Evolutionary conservation across 2,797 vertebrate genomes (phyloP).

Genomic region (Centropyge bicolor): DNA sequence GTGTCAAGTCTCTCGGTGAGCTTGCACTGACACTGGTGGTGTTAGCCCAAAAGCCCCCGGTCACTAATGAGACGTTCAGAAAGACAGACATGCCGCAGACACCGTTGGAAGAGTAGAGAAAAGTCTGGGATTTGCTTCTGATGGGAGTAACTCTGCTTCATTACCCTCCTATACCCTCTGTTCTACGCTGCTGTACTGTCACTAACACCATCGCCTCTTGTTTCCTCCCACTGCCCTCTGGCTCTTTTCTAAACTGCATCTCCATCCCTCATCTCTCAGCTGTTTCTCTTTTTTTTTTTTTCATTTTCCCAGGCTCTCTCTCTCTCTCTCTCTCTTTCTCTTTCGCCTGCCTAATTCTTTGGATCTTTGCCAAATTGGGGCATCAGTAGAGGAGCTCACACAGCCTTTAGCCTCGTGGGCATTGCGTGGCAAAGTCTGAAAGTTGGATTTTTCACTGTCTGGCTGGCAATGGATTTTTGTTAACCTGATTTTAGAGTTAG

Average conservation of each 20-base stretch:
- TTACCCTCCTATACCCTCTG: conserved; percentile 60
- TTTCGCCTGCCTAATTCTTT: conserved; percentile 49
- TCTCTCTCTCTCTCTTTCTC: conserved; percentile 30
- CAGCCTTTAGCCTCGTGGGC: conserved; percentile 43
- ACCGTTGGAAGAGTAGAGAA: conserved; percentile 65
- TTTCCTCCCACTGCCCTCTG: conserved; percentile 33
- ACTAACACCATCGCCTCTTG: conserved; percentile 32
- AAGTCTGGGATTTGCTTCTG: conserved; percentile 66
- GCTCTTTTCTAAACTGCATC: conserved; percentile 25
- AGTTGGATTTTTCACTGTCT: conserved; percentile 50
- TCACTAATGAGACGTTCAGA: conserved; percentile 78
- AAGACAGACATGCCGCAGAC: conserved; percentile 63
- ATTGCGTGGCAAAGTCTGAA: conserved; percentile 46
- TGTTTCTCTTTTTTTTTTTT: conserved; percentile 17
- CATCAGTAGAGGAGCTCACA: conserved; percentile 45
- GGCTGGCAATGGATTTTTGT: conserved; percentile 46
- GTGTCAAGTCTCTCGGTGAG: conserved; percentile 63
- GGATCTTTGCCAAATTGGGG: conserved; percentile 62
- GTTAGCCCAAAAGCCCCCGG: conserved; percentile 65
- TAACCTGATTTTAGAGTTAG: conserved; percentile 55
- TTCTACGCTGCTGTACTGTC: conserved; percentile 37
- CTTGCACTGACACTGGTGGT: conserved; percentile 61
- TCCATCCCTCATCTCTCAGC: conserved; percentile 29
- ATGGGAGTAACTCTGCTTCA: conserved; percentile 73
- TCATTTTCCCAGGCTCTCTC: conserved; percentile 34